Evolutionary conservation across 2,888 invertebrate genomes (phyloP), one percentile per base, ranked within the genome.

Genomic region (Clanis bilineata): DNA sequence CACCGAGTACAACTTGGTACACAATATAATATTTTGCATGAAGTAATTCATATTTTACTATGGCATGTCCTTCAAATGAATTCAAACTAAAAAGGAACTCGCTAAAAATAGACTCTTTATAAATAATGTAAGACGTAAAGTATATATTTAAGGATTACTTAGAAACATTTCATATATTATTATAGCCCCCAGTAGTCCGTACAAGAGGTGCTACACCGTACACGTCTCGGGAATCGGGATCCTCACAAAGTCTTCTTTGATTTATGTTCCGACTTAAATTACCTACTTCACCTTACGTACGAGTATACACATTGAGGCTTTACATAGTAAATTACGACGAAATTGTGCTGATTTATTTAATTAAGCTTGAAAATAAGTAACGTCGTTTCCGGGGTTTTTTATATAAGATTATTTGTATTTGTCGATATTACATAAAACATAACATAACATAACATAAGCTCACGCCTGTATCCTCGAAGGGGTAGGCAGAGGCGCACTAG

Each of bases 241-340:
- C 68, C 63, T 68, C 66, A 58, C 57, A 69, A 72, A 71, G 71
- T 70, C 73, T 58, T 62, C 56, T 64, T 64, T 74, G 73, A 74
- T 74, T 74, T 74, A 74, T 74, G 71, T 63, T 68, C 56, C 59
- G 67, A 74, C 68, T 73, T 74, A 60, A 60, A 66, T 65, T 67
- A 66, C 57, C 64, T 54, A 58, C 54, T 58, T 15, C 15, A 54
- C 51, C 57, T 57, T 57, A 57, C 51, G 57, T 54, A n/a, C n/a
- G n/a, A n/a, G n/a, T n/a, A 44, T 44, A 66, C 66, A 67, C 62
- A 72, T 64, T 67, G 57, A 39, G 65, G 59, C 64, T 64, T 64
- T 64, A 61, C 59, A 64, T 62, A 57, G 65, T 55, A 64, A 63
- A 61, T 64, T 65, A 64, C 61, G 66, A 68, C 58, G 71, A 72